Base-by-base conservation (phyloP, 2,113 vertebrate genomes). In the Paraplagusia blochii region DNA sequence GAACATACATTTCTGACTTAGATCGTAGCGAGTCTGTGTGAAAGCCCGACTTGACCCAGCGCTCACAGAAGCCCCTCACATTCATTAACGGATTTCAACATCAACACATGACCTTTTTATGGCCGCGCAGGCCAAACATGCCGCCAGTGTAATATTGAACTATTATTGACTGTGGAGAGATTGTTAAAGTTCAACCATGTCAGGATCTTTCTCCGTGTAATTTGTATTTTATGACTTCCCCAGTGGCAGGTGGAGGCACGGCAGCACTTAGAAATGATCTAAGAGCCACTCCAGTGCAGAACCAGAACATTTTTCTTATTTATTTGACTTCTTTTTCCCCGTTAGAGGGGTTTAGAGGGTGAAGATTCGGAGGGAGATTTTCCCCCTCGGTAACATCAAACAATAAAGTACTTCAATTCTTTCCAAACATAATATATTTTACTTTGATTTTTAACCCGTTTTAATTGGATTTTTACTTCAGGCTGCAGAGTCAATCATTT, bases 211-310 rank as follows among this genome's bases (percentile, higher is more conserved):
- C 17, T 19, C 14, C 17, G 10, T 38, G 12, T 33, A 36, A 60
- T 56, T 63, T 61, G 46, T 54, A 11, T 55, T 70, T 54, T 58
- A 69, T 67, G 67, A 19, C 17, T 61, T 50, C 66, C 63, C 34
- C 45, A 9, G 33, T 33, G 17, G 66, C 1, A 9, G 18, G 47
- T 53, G 34, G 33, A 34, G 5, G 47, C 50, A 9, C n/a, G 1
- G 11, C n/a, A 5, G 33, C 38, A 53, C 34, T 54, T 18, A 53
- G 49, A 34, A 57, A 69, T 19, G n/a, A 55, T 60, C 48, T 35
- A 33, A 62, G 56, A 66, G 22, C 8, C 15, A 33, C 34, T 40
- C 5, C 38, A 46, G 49, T 36, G 36, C 11, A 64, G 17, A 52
- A 50, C 22, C 22, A 29, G 6, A 29, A 50, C 63, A 67, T 7